These are phyloP conservation scores for Lerista edwardsae DNA, from an alignment of 2,797 vertebrate genomes.

Conservation along the genomic window DNA sequence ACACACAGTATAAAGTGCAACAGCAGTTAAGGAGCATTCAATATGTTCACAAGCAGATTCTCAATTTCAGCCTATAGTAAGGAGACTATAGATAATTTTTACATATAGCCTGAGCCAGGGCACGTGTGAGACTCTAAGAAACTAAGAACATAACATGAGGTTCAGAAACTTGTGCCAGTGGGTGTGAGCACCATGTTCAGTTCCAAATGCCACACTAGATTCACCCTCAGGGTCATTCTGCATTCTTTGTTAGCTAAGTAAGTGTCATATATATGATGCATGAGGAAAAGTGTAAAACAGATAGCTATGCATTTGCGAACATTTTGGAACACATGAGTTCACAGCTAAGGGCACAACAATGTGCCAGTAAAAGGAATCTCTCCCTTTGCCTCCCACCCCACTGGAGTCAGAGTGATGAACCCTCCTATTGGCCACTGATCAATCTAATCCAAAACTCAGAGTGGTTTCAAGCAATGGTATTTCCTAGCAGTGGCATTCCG, in stretches of 20 bases:
- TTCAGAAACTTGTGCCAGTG: background rate
- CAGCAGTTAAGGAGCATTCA: slow-evolving; percentile 32
- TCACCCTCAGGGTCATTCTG: background rate
- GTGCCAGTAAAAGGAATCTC: background rate
- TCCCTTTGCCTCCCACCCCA: background rate
- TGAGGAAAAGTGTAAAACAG: background rate
- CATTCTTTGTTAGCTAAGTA: background rate
- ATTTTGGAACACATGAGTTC: background rate
- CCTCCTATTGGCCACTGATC: background rate
- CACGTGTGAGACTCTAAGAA: background rate
- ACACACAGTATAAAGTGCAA: slow-evolving; percentile 22
- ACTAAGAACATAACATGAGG: slow-evolving; percentile 3
- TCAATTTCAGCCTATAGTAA: slow-evolving; percentile 1
- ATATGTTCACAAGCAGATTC: slow-evolving; percentile 19
- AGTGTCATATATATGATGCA: background rate
- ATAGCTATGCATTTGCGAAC: background rate
- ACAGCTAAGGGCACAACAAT: background rate
- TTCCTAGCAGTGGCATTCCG: background rate
- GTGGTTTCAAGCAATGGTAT: background rate
- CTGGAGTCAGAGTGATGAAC: background rate
- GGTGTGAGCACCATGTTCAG: background rate
- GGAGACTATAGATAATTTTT: background rate
- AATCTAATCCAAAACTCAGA: background rate
- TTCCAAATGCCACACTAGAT: background rate
- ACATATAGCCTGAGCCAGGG: background rate